A percentile compares a stretch with the other conserved stretches of the same genome.
phyloP scores from a whole-genome alignment of 2,113 vertebrate species.

The Fregata magnificens region DNA sequence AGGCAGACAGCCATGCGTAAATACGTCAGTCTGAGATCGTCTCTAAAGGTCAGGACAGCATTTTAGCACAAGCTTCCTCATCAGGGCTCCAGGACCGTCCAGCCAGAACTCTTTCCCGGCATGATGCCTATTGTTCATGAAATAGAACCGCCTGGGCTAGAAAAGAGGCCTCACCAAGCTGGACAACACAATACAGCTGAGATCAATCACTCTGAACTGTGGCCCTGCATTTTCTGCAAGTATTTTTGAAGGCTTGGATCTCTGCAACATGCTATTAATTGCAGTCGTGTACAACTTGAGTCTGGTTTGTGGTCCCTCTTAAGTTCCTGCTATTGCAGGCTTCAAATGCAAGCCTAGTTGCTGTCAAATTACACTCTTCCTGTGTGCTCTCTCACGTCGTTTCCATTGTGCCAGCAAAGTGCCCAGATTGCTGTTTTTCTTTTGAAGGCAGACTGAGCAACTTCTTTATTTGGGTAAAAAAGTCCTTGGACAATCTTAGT shows the following conservation, averaged over 20 bases:
- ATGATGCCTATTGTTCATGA: neutral
- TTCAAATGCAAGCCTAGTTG: neutral
- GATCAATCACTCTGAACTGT: neutral
- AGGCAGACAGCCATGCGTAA: neutral
- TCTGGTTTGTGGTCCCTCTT: neutral
- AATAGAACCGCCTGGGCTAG: neutral
- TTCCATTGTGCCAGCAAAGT: neutral
- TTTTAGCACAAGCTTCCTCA: neutral
- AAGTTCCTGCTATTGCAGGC: neutral
- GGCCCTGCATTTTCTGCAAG: neutral
- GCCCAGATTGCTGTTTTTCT: neutral
- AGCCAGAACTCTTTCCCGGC: neutral
- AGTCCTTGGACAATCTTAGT: neutral
- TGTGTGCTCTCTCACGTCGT: neutral
- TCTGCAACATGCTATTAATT: neutral
- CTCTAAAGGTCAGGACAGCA: neutral
- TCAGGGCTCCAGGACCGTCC: fast-evolving
- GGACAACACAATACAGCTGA: neutral
- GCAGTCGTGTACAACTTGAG: neutral
- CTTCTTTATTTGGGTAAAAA: neutral
- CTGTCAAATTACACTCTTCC: neutral
- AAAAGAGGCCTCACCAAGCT: neutral
- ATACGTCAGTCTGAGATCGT: neutral
- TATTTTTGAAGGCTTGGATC: neutral
- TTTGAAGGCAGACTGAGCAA: neutral